Conservation (phyloP, 2,888 invertebrate genomes). For the Syrista parreyssii region DNA sequence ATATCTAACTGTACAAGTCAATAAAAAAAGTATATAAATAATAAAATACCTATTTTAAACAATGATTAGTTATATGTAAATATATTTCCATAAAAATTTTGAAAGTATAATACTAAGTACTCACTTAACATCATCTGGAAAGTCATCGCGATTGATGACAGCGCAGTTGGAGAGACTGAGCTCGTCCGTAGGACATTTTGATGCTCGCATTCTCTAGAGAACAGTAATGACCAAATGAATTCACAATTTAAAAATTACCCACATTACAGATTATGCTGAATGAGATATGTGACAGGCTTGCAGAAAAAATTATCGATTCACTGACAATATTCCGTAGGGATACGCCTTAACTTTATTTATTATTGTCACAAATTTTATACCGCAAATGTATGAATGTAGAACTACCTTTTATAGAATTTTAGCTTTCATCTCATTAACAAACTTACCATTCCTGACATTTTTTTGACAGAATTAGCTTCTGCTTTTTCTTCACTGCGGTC, state of each 20-base stretch:
- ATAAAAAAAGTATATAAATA: not conserved
- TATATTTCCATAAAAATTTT: not conserved
- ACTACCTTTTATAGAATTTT: not conserved
- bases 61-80: not conserved
- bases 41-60: too few relatives aligned
- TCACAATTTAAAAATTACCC: not conserved
- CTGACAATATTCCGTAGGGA: not conserved
- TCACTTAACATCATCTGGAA: slow-evolving; percentile 85
- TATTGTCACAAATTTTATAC: not conserved
- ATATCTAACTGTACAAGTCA: not conserved
- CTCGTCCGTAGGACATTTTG: slow-evolving; percentile 92
- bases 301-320: not conserved
- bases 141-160: slow-evolving; percentile 85
- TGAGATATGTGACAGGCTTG: not conserved
- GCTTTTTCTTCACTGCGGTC: not conserved
- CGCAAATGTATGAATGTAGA: not conserved
- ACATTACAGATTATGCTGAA: not conserved
- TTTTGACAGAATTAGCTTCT: slow-evolving; percentile 26
- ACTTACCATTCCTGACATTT: slow-evolving; percentile 47
- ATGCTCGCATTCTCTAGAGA: slow-evolving; percentile 83
- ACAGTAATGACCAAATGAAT: slow-evolving; percentile 21
- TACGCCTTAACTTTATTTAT: not conserved
- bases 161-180: slow-evolving; percentile 93
- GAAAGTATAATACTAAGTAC: slow-evolving; percentile 46
- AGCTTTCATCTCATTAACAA: not conserved